Evolutionary conservation across 2,797 vertebrate species (phyloP).

Genomic region (Buphagus erythrorhynchus): DNA sequence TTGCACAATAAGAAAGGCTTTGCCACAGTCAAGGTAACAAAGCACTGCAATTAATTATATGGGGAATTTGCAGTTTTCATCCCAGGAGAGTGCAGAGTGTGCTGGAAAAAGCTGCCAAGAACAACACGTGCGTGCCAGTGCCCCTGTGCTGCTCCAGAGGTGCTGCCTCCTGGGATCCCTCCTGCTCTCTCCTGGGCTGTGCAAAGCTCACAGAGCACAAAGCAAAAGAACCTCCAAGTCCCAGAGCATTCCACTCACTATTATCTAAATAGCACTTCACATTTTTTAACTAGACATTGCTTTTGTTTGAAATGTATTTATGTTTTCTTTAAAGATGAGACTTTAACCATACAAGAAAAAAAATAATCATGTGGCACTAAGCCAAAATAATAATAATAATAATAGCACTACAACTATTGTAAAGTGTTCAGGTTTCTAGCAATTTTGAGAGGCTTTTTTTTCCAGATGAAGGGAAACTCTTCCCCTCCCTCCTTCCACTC

Average conservation of each 20-base stretch:
- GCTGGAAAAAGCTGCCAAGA: slow-evolving; percentile 21
- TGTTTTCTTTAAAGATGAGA: background rate
- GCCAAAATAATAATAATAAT: background rate
- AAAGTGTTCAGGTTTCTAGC: background rate
- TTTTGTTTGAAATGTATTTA: background rate
- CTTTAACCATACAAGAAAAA: background rate
- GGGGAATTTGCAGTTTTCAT: background rate
- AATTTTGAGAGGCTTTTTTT: background rate
- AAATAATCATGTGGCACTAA: rapidly evolving
- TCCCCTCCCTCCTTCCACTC: background rate
- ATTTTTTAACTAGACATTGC: background rate
- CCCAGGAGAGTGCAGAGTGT: background rate
- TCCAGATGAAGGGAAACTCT: background rate
- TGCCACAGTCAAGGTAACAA: background rate
- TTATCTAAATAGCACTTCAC: background rate
- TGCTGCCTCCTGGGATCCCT: background rate
- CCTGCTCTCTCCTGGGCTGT: background rate
- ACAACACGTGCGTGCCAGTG: rapidly evolving
- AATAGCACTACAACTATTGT: background rate
- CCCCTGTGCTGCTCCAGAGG: background rate
- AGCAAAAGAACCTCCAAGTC: background rate
- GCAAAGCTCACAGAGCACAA: background rate
- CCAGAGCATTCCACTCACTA: background rate
- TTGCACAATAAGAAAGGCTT: background rate
- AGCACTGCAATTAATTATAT: background rate